A percentile compares a stretch with the other conserved stretches of the same genome.
Evolutionary conservation across 2,113 vertebrate genomes (phyloP).

Genomic region (Tonatia bakeri): DNA sequence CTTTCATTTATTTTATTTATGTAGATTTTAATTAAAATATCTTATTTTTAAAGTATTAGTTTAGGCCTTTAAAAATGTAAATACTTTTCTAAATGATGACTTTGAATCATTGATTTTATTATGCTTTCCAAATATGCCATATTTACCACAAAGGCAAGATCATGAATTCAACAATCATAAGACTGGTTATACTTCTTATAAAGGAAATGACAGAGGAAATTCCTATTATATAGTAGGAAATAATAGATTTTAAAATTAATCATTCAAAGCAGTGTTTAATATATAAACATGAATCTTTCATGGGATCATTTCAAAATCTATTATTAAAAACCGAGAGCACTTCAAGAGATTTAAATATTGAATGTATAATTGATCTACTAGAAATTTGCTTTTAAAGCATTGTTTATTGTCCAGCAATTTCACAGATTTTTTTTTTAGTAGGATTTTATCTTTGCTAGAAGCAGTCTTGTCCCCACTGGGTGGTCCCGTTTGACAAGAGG

Average conservation of each 20-base stretch:
- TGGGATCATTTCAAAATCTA: neutral
- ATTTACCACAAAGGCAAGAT: neutral
- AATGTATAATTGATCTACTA: neutral
- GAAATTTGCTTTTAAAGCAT: neutral
- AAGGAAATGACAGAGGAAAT: neutral
- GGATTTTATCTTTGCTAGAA: neutral
- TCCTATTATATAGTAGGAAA: neutral
- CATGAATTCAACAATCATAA: neutral
- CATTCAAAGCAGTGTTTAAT: neutral
- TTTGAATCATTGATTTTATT: constrained; percentile 33
- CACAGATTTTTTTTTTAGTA: neutral
- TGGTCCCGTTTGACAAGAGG: neutral
- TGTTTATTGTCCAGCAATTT: neutral
- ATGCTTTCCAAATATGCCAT: neutral
- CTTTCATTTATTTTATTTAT: constrained; percentile 29
- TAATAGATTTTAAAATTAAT: constrained; percentile 30
- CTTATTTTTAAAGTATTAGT: neutral
- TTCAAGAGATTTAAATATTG: neutral
- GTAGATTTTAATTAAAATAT: constrained; percentile 22
- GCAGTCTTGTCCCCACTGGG: neutral
- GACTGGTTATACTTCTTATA: neutral
- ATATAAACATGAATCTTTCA: neutral
- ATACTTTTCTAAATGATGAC: neutral
- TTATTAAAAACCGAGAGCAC: neutral
- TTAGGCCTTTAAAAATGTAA: neutral